phyloP scores from a whole-genome alignment of 2,888 invertebrate species.

The Drosophila multiciliata region DNA sequence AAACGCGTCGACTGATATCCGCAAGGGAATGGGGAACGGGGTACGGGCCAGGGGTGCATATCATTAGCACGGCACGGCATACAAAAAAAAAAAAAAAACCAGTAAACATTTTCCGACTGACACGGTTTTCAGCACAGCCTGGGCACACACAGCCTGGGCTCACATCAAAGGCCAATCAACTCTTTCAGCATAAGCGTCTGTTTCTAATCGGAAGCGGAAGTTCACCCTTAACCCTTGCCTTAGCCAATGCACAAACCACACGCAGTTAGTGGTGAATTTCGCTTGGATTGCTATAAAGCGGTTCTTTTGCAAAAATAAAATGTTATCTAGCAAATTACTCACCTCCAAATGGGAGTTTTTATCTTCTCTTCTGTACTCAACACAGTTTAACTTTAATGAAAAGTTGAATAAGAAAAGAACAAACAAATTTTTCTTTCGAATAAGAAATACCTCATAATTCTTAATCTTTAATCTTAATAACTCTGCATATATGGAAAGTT shows the following conservation, averaged over 20 bases:
- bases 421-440: background rate
- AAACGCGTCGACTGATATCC: slow-evolving; percentile 63
- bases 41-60: slow-evolving; percentile 79
- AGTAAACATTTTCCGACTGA: slow-evolving; percentile 76
- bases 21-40: slow-evolving; percentile 26
- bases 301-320: background rate
- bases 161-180: slow-evolving; percentile 81
- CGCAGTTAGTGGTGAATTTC: slow-evolving; percentile 33
- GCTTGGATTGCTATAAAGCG: slow-evolving; percentile 38
- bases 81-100: slow-evolving; percentile 31
- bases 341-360: background rate
- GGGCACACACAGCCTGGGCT: slow-evolving; percentile 24
- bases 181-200: slow-evolving; percentile 32
- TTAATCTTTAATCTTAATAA: too few relatives aligned
- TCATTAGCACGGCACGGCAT: slow-evolving; percentile 68
- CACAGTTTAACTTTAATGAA: background rate
- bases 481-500: background rate
- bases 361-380: background rate
- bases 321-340: background rate
- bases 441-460: background rate
- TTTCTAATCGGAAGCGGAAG: slow-evolving; percentile 77
- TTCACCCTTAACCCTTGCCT: slow-evolving; percentile 57
- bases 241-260: slow-evolving; percentile 45
- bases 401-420: background rate
- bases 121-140: slow-evolving; percentile 47